Evolutionary conservation across 2,888 invertebrate genomes (phyloP).

Genomic region (Seira ritae): DNA sequence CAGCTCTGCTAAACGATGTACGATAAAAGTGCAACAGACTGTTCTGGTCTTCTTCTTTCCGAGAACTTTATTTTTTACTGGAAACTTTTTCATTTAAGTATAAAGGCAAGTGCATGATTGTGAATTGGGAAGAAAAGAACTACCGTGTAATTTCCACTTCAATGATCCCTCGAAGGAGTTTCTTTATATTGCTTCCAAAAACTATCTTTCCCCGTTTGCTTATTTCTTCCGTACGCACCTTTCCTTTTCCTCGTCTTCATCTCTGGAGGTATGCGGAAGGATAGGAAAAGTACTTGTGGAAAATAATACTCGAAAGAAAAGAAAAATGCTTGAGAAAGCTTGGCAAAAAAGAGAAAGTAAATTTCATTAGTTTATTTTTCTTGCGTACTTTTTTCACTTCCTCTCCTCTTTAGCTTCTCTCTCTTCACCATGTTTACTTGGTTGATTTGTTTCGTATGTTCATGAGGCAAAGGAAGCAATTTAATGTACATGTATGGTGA

Average conservation of each 20-base stretch:
- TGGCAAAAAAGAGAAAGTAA: constrained; percentile 8
- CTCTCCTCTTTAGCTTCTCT: constrained; percentile 9
- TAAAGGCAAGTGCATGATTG: constrained; percentile 69
- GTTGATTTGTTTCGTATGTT: constrained; percentile 17
- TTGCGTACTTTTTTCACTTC: constrained; percentile 12
- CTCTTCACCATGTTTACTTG: constrained; percentile 10
- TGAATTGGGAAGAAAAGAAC: constrained; percentile 61
- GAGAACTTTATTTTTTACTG: constrained; percentile 13
- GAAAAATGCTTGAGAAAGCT: neutral
- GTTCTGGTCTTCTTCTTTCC: constrained; percentile 32
- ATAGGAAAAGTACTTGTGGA: neutral
- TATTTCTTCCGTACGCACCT: constrained; percentile 23
- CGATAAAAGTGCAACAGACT: constrained; percentile 24
- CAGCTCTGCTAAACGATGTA: neutral
- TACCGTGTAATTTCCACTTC: constrained; percentile 69
- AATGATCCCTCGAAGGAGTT: constrained; percentile 67
- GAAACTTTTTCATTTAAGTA: constrained; percentile 63
- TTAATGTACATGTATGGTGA: no score
- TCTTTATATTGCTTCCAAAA: constrained; percentile 18
- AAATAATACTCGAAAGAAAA: neutral
- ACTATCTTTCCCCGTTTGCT: constrained; percentile 23
- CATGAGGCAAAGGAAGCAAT: neutral
- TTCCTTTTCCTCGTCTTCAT: constrained; percentile 22
- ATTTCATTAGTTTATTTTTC: neutral
- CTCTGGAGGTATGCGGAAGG: neutral